Evolutionary conservation across 2,113 vertebrate species (phyloP).

Genomic region (Hipposideros armiger): DNA sequence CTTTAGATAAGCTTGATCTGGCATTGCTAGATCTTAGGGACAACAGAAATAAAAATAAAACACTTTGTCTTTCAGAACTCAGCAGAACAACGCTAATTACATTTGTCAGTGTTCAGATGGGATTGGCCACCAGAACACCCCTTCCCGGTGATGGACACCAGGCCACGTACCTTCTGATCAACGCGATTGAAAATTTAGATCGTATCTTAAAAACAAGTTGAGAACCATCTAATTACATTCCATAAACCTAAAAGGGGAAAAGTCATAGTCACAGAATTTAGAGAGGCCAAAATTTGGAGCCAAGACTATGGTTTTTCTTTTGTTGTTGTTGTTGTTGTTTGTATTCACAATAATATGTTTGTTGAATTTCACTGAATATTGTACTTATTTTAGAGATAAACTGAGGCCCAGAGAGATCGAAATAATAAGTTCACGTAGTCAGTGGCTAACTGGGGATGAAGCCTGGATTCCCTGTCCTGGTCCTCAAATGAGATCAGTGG

Average conservation of each 20-base stretch:
- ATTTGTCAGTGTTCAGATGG: neutral
- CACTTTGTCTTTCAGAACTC: neutral
- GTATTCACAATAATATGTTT: neutral
- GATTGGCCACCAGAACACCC: neutral
- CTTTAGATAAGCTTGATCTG: neutral
- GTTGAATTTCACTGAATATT: neutral
- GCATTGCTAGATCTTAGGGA: neutral
- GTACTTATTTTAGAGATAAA: neutral
- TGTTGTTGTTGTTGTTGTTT: neutral
- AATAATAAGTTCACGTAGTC: neutral
- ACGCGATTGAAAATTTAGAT: neutral
- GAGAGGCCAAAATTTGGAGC: neutral
- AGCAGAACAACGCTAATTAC: neutral
- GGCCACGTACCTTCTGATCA: neutral
- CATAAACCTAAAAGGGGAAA: neutral
- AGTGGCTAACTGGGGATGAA: neutral
- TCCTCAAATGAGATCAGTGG: neutral
- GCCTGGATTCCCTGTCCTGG: neutral
- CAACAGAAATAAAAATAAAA: neutral
- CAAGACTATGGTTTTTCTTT: neutral
- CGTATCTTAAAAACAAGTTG: neutral
- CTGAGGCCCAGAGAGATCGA: neutral
- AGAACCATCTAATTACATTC: conserved; percentile 14
- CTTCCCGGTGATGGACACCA: conserved; percentile 6
- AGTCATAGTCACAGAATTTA: neutral